phyloP scores from a whole-genome alignment of 1,140 invertebrate genomes.

The Dufourea novaeangliae region DNA sequence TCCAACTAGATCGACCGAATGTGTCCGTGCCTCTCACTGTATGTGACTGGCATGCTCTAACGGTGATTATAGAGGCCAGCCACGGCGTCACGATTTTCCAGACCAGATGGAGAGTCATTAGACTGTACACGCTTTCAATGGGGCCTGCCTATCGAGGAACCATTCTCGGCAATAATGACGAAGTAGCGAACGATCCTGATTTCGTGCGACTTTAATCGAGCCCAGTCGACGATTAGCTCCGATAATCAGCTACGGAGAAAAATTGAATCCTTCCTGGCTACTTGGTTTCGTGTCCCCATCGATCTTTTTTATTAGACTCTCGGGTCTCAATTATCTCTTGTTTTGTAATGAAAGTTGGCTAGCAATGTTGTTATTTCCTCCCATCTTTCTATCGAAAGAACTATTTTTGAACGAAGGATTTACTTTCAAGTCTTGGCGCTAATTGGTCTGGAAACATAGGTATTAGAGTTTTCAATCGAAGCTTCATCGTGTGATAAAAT shows the following conservation, averaged over 20 bases:
- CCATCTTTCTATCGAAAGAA: too few relatives aligned
- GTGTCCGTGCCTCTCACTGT: slow-evolving; percentile 74
- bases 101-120: slow-evolving; percentile 72
- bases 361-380: too few relatives aligned
- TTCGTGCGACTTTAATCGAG: slow-evolving; percentile 49
- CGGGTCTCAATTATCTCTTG: not conserved
- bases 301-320: too few relatives aligned
- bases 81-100: slow-evolving; percentile 76
- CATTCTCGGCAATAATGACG: slow-evolving; percentile 53
- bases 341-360: not conserved
- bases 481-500: not conserved
- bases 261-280: not conserved
- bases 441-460: too few relatives aligned
- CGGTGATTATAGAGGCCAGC: slow-evolving; percentile 70
- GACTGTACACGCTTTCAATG: slow-evolving; percentile 63
- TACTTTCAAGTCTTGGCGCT: too few relatives aligned
- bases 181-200: slow-evolving; percentile 29
- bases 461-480: not conserved
- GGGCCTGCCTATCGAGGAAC: slow-evolving; percentile 42
- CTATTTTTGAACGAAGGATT: too few relatives aligned
- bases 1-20: slow-evolving; percentile 70
- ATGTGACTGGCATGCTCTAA: slow-evolving; percentile 72
- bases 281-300: not conserved
- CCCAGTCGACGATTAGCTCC: not conserved
- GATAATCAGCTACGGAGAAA: slow-evolving; percentile 7